These are phyloP conservation scores for Lethrus apterus DNA, from an alignment of 1,140 invertebrate species.

Conservation along the genomic window DNA sequence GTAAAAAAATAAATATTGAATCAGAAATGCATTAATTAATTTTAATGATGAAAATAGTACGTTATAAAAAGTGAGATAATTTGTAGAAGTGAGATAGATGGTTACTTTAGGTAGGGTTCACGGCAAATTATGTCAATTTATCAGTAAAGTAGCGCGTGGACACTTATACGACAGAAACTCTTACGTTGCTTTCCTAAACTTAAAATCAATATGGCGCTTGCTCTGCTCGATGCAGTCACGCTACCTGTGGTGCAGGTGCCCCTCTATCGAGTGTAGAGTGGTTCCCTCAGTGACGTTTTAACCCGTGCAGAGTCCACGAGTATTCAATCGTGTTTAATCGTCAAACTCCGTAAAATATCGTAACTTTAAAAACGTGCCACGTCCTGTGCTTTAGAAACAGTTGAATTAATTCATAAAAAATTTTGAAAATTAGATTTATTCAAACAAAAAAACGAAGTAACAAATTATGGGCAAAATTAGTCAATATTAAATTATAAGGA, in stretches of 20 bases:
- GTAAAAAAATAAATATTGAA: too few species aligned
- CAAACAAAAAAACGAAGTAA: too few species aligned
- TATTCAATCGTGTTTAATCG: slow-evolving; percentile 29
- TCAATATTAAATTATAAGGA: too few species aligned
- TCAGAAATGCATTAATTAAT: too few species aligned
- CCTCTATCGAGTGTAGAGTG: slow-evolving; percentile 12
- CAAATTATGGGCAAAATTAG: too few species aligned
- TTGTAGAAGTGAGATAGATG: slow-evolving; percentile 17
- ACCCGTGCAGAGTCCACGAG: slow-evolving; percentile 31
- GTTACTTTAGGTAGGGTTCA: too few species aligned
- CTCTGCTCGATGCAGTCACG: slow-evolving; percentile 20
- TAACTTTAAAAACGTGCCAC: slow-evolving; percentile 25
- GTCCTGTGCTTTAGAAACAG: slow-evolving; percentile 25
- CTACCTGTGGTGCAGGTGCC: slow-evolving; percentile 16
- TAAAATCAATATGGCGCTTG: slow-evolving; percentile 42
- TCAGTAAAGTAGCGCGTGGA: too few species aligned
- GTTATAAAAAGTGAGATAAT: too few species aligned
- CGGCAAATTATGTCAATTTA: slow-evolving; percentile 19
- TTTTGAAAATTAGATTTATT: too few species aligned
- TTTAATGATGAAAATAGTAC: too few species aligned
- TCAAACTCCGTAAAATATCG: slow-evolving; percentile 27
- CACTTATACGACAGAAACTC: not conserved
- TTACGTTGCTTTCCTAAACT: slow-evolving; percentile 16
- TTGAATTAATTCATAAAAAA: slow-evolving; percentile 26
- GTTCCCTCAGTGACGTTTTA: slow-evolving; percentile 34